phyloP scores from a whole-genome alignment of 2,113 vertebrate species.

The Anhinga rufa region DNA sequence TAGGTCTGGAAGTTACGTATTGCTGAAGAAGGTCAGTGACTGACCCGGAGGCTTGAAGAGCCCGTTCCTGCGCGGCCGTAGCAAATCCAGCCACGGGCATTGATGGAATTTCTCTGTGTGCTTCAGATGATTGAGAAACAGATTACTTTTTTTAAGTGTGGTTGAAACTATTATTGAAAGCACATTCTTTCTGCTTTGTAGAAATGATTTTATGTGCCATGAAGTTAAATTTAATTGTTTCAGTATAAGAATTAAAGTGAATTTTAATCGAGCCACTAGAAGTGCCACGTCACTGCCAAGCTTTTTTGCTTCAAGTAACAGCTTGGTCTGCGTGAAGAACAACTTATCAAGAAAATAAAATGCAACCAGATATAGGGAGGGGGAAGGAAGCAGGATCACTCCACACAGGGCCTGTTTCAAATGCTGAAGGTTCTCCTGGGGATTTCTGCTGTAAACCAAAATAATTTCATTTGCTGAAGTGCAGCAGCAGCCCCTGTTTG shows the following conservation, averaged over 20 bases:
- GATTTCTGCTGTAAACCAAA: not conserved
- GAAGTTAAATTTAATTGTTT: not conserved
- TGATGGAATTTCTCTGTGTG: not conserved
- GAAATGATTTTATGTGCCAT: not conserved
- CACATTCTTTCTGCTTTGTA: not conserved
- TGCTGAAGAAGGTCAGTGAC: not conserved
- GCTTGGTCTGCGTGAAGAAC: not conserved
- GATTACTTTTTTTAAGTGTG: not conserved
- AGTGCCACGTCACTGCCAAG: not conserved
- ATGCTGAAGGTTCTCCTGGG: not conserved
- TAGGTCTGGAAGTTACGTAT: not conserved
- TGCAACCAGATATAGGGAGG: not conserved
- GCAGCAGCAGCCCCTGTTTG: not conserved
- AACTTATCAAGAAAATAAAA: not conserved
- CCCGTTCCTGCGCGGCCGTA: not conserved
- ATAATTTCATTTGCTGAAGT: not conserved
- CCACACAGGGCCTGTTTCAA: accelerated
- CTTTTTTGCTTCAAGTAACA: not conserved
- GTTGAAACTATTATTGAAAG: not conserved
- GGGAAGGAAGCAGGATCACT: not conserved
- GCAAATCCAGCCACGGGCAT: not conserved
- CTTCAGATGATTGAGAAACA: not conserved
- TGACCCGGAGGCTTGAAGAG: not conserved
- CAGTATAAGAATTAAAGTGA: not conserved
- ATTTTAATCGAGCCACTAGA: not conserved